phyloP scores from a whole-genome alignment of 2,888 invertebrate genomes.

The Drosophila emarginata region DNA sequence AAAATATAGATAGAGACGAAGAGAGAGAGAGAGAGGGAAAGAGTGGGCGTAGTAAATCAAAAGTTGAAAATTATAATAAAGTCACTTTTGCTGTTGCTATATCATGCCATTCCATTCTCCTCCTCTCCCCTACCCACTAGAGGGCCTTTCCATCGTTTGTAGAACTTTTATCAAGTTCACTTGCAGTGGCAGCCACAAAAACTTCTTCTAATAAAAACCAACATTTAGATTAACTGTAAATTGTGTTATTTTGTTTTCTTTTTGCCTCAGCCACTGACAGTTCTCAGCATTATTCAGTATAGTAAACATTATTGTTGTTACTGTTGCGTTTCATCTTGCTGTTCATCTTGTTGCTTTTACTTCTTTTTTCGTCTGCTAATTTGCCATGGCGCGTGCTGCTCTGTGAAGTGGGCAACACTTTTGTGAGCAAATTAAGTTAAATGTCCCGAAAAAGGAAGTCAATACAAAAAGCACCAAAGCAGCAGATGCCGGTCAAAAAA shows the following conservation, averaged over 20 bases:
- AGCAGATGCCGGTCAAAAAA: conserved; percentile 67
- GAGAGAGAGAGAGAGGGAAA: conserved; percentile 29
- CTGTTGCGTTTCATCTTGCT: conserved; percentile 22
- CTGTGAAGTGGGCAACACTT: conserved; percentile 71
- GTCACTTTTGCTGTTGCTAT: conserved; percentile 71
- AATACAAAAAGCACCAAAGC: conserved; percentile 42
- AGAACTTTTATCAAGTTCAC: conserved; percentile 71
- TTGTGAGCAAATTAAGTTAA: conserved; percentile 55
- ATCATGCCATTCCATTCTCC: conserved; percentile 44
- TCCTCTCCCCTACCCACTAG: conserved; percentile 1
- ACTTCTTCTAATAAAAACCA: conserved; percentile 68
- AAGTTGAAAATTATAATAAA: conserved; percentile 77
- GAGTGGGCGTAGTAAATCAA: conserved; percentile 65
- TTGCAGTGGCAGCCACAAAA: conserved; percentile 55
- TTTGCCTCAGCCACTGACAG: conserved; percentile 45
- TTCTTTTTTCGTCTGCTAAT: conserved; percentile 49
- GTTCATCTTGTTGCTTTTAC: conserved; percentile 31
- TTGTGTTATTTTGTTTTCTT: conserved; percentile 72
- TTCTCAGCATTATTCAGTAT: conserved; percentile 15
- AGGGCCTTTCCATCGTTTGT: conserved; percentile 4
- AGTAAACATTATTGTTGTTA: conserved; percentile 12
- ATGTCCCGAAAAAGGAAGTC: conserved; percentile 58
- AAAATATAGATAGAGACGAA: conserved; percentile 21
- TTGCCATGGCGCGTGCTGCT: conserved; percentile 47
- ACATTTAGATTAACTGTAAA: conserved; percentile 78